phyloP scores from a whole-genome alignment of 2,888 invertebrate genomes.

The Eustalomyia histrio region DNA sequence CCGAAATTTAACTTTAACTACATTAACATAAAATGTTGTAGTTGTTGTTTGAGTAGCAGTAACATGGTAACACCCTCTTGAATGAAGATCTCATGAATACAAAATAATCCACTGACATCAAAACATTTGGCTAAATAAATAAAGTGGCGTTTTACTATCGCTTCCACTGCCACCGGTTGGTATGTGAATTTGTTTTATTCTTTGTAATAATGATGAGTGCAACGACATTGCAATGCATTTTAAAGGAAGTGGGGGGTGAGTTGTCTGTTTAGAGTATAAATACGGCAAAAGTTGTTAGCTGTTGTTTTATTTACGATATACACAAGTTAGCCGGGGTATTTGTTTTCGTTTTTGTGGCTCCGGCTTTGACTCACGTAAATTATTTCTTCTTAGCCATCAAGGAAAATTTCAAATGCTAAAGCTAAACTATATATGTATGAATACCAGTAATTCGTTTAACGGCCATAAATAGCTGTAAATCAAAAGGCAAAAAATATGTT shows the following conservation, averaged over 20 bases:
- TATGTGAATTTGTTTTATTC: neutral
- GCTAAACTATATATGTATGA: constrained; percentile 7
- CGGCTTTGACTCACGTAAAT: constrained; percentile 43
- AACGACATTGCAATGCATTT: constrained; percentile 73
- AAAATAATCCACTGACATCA: constrained; percentile 34
- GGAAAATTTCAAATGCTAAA: constrained; percentile 33
- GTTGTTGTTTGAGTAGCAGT: constrained; percentile 39
- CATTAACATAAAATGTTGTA: constrained; percentile 76
- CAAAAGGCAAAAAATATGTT: too few relatives aligned
- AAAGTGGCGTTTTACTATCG: constrained; percentile 67
- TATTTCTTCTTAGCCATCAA: constrained; percentile 57
- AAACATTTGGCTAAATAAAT: constrained; percentile 71
- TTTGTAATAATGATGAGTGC: constrained; percentile 75
- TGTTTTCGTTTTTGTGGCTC: neutral
- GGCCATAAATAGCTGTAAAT: neutral
- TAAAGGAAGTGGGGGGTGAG: neutral
- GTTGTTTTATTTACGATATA: constrained; percentile 30
- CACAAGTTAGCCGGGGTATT: constrained; percentile 21
- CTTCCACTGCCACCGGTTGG: neutral
- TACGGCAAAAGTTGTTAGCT: constrained; percentile 49
- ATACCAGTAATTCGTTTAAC: neutral
- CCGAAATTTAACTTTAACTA: constrained; percentile 72
- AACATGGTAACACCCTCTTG: neutral
- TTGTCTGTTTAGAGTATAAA: neutral
- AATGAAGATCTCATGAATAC: constrained; percentile 59